phyloP scores from a whole-genome alignment of 2,113 vertebrate species.

The Raja brachyura region DNA sequence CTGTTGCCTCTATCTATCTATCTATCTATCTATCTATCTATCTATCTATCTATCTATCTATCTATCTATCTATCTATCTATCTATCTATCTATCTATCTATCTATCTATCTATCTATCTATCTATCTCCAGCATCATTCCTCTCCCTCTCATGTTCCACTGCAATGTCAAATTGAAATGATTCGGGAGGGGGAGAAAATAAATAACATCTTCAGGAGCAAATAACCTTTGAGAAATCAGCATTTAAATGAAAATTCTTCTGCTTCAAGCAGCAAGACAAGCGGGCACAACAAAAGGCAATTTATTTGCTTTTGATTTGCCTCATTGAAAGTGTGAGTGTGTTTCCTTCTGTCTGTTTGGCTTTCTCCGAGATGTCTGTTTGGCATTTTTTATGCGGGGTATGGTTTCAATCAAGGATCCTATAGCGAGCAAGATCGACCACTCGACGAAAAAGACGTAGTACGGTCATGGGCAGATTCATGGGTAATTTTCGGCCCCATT shows the following conservation, averaged over 20 bases:
- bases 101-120: too few relatives aligned
- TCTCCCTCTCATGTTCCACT: not conserved
- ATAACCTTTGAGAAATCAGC: constrained; percentile 27
- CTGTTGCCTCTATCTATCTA: too few relatives aligned
- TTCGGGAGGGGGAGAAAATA: not conserved
- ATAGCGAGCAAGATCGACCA: too few relatives aligned
- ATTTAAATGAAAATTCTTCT: constrained; percentile 26
- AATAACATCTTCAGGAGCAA: not conserved
- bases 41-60: too few relatives aligned
- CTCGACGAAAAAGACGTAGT: too few relatives aligned
- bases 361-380: not conserved
- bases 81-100: too few relatives aligned
- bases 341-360: constrained; percentile 9
- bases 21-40: too few relatives aligned
- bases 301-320: constrained; percentile 33
- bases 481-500: too few relatives aligned
- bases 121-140: not conserved
- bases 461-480: too few relatives aligned
- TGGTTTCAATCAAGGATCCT: too few relatives aligned
- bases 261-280: not conserved
- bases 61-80: too few relatives aligned
- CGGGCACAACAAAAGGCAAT: constrained; percentile 7
- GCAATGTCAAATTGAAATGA: constrained; percentile 32
- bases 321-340: constrained; percentile 30
- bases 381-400: not conserved